A percentile compares a stretch with the other conserved stretches of the same genome.
These are phyloP conservation scores for Kryptopterus vitreolus DNA, from an alignment of 2,797 vertebrate species.

Conservation along the genomic window DNA sequence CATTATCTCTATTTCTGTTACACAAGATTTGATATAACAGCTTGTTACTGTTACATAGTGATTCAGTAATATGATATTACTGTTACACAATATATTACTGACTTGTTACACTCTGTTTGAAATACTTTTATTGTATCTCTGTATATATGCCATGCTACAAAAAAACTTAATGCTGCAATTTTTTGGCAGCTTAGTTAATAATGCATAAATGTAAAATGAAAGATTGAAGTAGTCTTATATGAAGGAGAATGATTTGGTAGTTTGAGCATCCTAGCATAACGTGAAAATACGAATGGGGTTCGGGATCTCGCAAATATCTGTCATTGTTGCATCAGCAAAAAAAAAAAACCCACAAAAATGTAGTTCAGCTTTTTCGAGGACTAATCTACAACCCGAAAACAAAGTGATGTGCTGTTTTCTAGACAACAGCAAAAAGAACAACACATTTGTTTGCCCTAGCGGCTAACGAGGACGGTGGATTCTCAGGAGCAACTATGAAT, in stretches of 20 bases:
- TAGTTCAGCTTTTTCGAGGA: not conserved
- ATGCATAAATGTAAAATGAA: not conserved
- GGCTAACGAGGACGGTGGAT: constrained; percentile 11
- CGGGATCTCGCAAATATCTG: too few species aligned
- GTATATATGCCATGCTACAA: not conserved
- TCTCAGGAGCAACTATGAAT: constrained; percentile 31
- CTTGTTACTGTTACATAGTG: not conserved
- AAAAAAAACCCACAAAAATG: not conserved
- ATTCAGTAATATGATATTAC: not conserved
- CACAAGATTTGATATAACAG: not conserved
- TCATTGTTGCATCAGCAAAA: not conserved
- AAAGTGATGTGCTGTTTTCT: not conserved
- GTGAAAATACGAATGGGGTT: not conserved
- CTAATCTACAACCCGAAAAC: constrained; percentile 1
- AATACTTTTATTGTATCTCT: not conserved
- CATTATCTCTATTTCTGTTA: not conserved
- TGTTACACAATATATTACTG: not conserved
- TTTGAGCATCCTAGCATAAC: not conserved
- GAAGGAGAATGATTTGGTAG: not conserved
- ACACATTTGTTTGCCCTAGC: not conserved
- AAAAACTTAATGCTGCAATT: not conserved
- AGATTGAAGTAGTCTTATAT: not conserved
- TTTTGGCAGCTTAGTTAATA: not conserved
- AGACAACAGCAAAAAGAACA: not conserved
- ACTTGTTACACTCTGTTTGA: not conserved